These are phyloP conservation scores for Synergus umbraculus DNA, from an alignment of 2,888 invertebrate genomes.

Conservation along the genomic window DNA sequence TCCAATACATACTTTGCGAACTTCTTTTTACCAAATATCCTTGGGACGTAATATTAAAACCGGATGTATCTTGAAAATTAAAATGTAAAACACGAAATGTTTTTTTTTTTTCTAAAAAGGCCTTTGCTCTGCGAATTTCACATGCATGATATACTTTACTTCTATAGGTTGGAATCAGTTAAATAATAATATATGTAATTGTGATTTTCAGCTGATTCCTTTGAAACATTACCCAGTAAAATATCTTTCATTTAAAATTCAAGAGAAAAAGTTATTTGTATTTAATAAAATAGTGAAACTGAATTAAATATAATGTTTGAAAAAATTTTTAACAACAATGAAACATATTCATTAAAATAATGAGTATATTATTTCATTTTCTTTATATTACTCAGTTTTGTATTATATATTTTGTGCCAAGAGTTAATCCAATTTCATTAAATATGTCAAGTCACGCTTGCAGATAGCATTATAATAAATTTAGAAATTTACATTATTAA, in stretches of 20 bases:
- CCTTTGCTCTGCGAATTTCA: neutral
- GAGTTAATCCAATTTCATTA: neutral
- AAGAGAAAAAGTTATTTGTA: neutral
- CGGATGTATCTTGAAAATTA: neutral
- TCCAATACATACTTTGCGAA: neutral
- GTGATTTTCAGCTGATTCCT: neutral
- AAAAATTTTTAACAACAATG: neutral
- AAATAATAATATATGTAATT: neutral
- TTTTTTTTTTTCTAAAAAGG: neutral
- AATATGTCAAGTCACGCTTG: neutral
- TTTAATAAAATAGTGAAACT: too few species aligned
- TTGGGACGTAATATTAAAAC: neutral
- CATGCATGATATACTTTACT: neutral
- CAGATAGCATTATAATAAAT: neutral
- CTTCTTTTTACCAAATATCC: neutral
- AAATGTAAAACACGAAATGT: neutral
- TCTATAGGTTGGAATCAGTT: neutral
- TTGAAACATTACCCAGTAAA: neutral
- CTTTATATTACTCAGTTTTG: too few species aligned
- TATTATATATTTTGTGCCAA: neutral
- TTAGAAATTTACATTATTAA: slow-evolving; percentile 8
- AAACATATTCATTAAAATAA: neutral
- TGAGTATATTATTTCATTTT: neutral
- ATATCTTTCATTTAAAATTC: neutral
- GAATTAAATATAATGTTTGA: too few species aligned